phyloP scores from a whole-genome alignment of 2,797 vertebrate species.

The Carcharodon carcharias region DNA sequence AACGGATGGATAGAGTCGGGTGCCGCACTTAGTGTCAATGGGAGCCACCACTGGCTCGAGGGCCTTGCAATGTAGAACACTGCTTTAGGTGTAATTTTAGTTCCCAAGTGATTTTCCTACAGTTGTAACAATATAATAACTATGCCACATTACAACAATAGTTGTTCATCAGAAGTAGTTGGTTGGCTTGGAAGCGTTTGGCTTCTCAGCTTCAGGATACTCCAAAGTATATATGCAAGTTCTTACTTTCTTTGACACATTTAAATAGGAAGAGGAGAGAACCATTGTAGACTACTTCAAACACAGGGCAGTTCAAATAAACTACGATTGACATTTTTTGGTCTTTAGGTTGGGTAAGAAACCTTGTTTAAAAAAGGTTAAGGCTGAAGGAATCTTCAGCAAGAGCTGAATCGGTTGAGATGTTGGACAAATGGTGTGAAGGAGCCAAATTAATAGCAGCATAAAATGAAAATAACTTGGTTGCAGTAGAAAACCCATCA shows the following conservation, averaged over 20 bases:
- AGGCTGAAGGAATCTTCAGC: neutral
- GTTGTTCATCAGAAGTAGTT: neutral
- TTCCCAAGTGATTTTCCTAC: neutral
- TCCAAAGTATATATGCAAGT: neutral
- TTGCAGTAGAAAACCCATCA: neutral
- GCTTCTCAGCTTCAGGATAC: neutral
- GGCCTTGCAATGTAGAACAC: no score
- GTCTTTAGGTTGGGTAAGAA: neutral
- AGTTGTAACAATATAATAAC: neutral
- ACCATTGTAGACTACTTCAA: neutral
- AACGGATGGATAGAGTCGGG: no score
- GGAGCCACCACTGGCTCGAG: no score
- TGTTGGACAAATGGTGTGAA: neutral
- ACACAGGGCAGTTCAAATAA: neutral
- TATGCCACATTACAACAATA: neutral
- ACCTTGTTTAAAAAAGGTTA: neutral
- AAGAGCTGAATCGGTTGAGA: neutral
- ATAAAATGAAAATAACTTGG: neutral
- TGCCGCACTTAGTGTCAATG: no score
- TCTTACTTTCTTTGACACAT: neutral
- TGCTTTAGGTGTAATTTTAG: neutral
- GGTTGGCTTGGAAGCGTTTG: neutral
- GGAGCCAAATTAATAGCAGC: neutral
- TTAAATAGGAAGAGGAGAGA: neutral
- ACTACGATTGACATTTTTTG: neutral